Percentiles rank a stretch among this genome's conserved stretches.
phyloP scores from a whole-genome alignment of 2,113 vertebrate species.

The Pholis gunnellus region DNA sequence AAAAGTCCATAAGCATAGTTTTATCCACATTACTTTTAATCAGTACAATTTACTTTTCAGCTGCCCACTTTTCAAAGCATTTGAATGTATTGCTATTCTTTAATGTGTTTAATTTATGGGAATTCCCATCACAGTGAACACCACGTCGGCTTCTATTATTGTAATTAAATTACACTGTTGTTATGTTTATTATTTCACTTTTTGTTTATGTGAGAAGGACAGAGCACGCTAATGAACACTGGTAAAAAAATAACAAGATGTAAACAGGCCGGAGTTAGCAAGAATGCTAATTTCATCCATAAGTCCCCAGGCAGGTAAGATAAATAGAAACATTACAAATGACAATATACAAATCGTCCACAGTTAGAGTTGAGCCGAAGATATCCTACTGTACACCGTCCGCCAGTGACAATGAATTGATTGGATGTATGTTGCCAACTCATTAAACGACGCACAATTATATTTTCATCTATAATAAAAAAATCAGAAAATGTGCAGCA shows the following conservation, averaged over 20 bases:
- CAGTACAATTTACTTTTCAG: not conserved
- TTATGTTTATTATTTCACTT: not conserved
- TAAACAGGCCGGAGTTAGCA: not conserved
- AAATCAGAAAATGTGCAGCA: not conserved
- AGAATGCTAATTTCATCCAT: not conserved
- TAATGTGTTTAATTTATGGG: not conserved
- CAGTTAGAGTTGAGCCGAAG: no score
- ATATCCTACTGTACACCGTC: no score
- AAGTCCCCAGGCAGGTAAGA: no score
- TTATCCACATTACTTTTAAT: not conserved
- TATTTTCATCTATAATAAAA: conserved; percentile 24
- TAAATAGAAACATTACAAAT: no score
- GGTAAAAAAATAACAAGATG: no score
- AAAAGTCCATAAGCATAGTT: not conserved
- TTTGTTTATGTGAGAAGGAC: not conserved
- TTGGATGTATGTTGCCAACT: not conserved
- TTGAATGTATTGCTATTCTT: not conserved
- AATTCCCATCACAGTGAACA: not conserved
- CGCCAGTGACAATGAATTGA: no score
- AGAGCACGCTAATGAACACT: no score
- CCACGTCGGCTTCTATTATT: not conserved
- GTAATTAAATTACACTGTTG: not conserved
- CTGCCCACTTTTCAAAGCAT: not conserved
- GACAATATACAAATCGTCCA: no score
- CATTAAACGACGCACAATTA: not conserved